phyloP scores from a whole-genome alignment of 1,140 invertebrate species.

The Euura saliciscinereae region DNA sequence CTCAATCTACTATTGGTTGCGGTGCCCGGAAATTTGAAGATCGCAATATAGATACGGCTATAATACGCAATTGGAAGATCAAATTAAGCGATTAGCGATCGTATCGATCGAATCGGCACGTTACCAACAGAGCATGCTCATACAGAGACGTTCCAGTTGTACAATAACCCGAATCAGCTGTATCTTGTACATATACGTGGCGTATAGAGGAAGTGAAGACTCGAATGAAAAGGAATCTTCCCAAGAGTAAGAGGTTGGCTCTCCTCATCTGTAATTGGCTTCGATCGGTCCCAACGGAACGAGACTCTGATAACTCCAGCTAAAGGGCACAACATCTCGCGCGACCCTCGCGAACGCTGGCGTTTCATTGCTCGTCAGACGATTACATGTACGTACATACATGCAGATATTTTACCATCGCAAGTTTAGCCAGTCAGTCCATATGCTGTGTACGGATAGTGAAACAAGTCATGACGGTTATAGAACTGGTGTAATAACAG shows the following conservation, averaged over 20 bases:
- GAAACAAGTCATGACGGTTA: background rate
- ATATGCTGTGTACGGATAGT: background rate
- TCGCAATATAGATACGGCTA: background rate
- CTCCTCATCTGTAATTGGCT: background rate
- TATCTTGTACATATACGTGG: background rate
- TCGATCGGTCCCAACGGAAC: background rate
- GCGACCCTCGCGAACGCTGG: background rate
- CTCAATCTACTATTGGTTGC: too few relatives aligned
- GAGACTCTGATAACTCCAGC: background rate
- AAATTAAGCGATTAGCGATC: background rate
- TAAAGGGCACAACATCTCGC: constrained; percentile 6
- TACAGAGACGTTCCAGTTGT: background rate
- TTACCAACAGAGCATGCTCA: background rate
- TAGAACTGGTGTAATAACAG: background rate
- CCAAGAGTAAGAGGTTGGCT: background rate
- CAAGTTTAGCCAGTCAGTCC: background rate
- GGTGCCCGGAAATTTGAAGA: background rate
- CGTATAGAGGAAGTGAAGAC: background rate
- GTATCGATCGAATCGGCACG: background rate
- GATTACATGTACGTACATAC: background rate
- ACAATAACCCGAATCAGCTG: background rate
- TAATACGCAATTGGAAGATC: background rate
- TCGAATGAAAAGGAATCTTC: constrained; percentile 2
- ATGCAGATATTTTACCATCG: background rate
- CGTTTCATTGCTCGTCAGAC: background rate